Base-by-base conservation (phyloP, 2,888 invertebrate species). In the Ceramica pisi region DNA sequence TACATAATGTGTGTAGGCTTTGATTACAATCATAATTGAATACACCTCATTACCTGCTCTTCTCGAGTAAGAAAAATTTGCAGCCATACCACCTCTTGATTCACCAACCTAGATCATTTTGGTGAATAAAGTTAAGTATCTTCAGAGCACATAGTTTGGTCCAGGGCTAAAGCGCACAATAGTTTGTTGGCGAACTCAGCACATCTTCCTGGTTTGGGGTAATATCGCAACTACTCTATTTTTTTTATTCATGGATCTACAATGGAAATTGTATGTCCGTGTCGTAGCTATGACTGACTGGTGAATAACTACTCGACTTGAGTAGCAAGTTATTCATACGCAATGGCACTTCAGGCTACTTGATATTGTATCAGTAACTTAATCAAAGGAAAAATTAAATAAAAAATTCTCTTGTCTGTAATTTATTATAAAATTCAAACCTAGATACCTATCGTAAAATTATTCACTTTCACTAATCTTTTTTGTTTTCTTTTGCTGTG, bases 401-500 rank as follows among this genome's bases (percentile, higher is more conserved):
- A 55, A 55, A 50, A 10, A n/a, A 61, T 46, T n/a, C n/a, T n/a
- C 0, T 50, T 67, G 41, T 68, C 14, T 65, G 75, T 71, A 60
- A 51, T 75, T 81, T 83, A 75, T 80, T 80, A 55, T 48, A 38
- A 82, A 84, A 75, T 65, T 67, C 57, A 79, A 72, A 62, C 61
- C 67, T 71, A 53, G 19, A 7, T 60, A 68, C 14, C 12, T 77
- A 60, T 8, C 35, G 46, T 48, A 38, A 23, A 61, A 61, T 85
- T 87, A 88, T 82, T 89, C 88, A 88, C 82, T 87, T 87, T 87
- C 78, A 82, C 80, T 89, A 55, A 80, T 82, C 71, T 86, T 91
- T 81, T 89, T 92, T 4, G 75, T 10, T 87, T 91, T 93, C 73
- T 94, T 94, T 75, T 83, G 76, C 21, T 86, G 77, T 50, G 92